Evolutionary conservation across 2,797 vertebrate genomes (phyloP).

Genomic region (Mus spretus): DNA sequence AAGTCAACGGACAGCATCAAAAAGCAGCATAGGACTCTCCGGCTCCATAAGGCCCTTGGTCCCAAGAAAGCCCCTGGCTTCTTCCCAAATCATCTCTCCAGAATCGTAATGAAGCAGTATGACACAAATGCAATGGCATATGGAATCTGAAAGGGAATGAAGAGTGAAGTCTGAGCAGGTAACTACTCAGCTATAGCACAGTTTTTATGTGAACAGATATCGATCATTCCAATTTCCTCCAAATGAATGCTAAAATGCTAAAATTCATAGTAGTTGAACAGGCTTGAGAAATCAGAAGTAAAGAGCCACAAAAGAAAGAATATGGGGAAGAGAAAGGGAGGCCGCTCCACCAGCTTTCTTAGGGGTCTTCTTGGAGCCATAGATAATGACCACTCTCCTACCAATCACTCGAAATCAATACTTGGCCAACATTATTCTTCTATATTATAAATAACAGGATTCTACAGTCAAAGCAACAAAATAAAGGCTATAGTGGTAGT

Average conservation of each 20-base stretch:
- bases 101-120: neutral
- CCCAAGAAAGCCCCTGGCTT: neutral
- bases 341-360: neutral
- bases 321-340: neutral
- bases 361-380: neutral
- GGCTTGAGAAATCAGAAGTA: neutral
- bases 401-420: neutral
- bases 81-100: neutral
- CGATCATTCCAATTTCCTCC: conserved; percentile 40
- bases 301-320: neutral
- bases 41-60: conserved; percentile 3
- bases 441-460: neutral
- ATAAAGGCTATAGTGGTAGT: neutral
- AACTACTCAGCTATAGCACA: conserved; percentile 18
- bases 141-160: neutral
- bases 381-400: no score
- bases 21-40: neutral
- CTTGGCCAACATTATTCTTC: neutral
- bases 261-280: neutral
- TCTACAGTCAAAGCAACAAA: neutral
- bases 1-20: conserved; percentile 19
- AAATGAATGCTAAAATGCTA: conserved; percentile 34
- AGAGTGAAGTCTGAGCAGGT: conserved; percentile 54
- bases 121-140: conserved; percentile 42
- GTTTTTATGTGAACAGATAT: conserved; percentile 57